Conservation (phyloP, 2,888 invertebrate species). For the Harpalus rufipes region DNA sequence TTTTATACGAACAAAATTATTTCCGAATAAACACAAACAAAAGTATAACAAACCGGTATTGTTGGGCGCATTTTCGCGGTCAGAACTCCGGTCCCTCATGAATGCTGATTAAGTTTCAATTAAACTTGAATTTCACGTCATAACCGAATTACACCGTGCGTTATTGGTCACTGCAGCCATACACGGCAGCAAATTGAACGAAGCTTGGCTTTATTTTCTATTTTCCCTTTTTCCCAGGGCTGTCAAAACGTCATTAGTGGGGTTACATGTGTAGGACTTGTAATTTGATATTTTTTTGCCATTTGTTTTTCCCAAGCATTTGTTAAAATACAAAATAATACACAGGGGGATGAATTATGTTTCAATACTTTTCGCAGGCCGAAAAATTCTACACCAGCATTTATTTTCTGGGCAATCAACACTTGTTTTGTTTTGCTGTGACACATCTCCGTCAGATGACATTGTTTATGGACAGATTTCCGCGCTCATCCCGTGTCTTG, state of each 20-base stretch:
- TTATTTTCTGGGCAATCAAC: no score
- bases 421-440: no score
- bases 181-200: slow-evolving; percentile 15
- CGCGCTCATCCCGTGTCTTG: no score
- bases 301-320: slow-evolving; percentile 1
- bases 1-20: not conserved
- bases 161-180: slow-evolving; percentile 2
- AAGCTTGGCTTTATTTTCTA: slow-evolving; percentile 12
- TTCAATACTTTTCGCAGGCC: not conserved
- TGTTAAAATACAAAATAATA: slow-evolving; percentile 5
- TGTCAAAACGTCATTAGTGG: slow-evolving; percentile 44
- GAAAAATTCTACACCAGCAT: no score
- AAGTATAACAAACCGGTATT: not conserved
- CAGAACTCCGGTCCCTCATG: slow-evolving; percentile 10
- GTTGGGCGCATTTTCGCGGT: slow-evolving; percentile 3
- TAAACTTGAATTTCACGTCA: slow-evolving; percentile 20
- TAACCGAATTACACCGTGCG: slow-evolving; percentile 25
- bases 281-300: slow-evolving; percentile 32
- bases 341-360: not conserved
- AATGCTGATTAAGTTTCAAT: slow-evolving; percentile 47
- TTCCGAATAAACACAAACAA: slow-evolving; percentile 18
- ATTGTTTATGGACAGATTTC: no score
- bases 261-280: slow-evolving; percentile 14
- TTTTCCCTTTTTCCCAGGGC: slow-evolving; percentile 3
- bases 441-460: no score